Conservation (phyloP, 2,113 vertebrate genomes). For the Cercocebus atys region DNA sequence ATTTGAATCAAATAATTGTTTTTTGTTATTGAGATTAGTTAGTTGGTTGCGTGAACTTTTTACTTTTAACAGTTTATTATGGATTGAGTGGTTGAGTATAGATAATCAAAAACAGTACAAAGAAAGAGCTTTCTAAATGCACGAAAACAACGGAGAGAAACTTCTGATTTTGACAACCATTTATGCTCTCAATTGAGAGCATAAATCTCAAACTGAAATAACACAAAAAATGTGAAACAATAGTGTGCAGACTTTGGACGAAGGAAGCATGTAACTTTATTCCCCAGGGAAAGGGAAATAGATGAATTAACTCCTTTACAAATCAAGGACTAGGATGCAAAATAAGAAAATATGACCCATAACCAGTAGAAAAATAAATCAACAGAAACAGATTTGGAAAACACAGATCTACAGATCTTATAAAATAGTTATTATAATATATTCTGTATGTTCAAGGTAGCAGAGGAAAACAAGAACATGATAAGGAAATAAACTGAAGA, state of each 20-base stretch:
- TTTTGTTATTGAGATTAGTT: neutral
- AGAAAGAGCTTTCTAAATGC: neutral
- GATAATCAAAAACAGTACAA: neutral
- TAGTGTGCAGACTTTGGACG: neutral
- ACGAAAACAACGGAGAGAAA: too few relatives aligned
- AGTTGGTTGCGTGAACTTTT: neutral
- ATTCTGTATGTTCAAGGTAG: neutral
- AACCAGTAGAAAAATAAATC: neutral
- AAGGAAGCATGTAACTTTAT: neutral
- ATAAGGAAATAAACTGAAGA: neutral
- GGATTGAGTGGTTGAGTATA: neutral
- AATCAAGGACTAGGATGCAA: neutral
- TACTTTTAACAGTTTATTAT: neutral
- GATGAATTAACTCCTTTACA: neutral
- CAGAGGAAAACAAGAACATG: neutral
- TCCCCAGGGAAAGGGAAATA: neutral
- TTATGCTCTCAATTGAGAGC: too few relatives aligned
- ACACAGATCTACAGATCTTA: neutral
- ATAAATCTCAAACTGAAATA: too few relatives aligned
- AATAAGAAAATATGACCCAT: neutral
- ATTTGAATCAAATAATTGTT: neutral
- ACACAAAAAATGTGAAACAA: neutral
- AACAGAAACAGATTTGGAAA: neutral
- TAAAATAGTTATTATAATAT: neutral
- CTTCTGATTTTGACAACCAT: too few relatives aligned